These are phyloP conservation scores for Rhodeus uyekii DNA, from an alignment of 2,797 vertebrate genomes.

Conservation along the genomic window DNA sequence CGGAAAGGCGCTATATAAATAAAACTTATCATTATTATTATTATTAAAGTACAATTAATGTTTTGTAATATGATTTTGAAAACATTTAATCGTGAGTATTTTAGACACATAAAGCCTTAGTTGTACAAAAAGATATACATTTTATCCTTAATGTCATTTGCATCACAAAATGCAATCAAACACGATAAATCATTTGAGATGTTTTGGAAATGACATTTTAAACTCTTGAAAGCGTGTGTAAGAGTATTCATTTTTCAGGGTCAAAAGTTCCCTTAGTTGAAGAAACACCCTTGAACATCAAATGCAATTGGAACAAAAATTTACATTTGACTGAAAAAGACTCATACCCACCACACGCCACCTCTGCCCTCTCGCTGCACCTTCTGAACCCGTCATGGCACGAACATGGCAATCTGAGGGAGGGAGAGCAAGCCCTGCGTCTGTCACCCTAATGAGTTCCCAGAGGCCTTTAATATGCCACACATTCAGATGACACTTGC, in stretches of 20 bases:
- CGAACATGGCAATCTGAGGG: slow-evolving; percentile 60
- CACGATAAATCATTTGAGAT: background rate
- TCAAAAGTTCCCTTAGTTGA: background rate
- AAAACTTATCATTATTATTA: too few species aligned
- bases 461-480: slow-evolving; percentile 66
- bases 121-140: background rate
- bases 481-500: slow-evolving; percentile 40
- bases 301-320: slow-evolving; percentile 4
- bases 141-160: background rate
- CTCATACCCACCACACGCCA: background rate
- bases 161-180: background rate
- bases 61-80: background rate
- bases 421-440: slow-evolving; percentile 63
- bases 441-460: slow-evolving; percentile 80
- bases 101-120: background rate
- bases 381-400: slow-evolving; percentile 48
- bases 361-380: slow-evolving; percentile 20
- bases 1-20: too few species aligned
- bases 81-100: background rate
- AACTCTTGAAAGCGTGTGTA: background rate
- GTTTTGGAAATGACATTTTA: background rate
- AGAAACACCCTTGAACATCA: background rate
- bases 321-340: background rate
- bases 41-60: background rate
- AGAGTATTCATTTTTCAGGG: background rate